Base-by-base conservation (phyloP, 2,113 vertebrate genomes). In the Pollimyrus isidori region DNA sequence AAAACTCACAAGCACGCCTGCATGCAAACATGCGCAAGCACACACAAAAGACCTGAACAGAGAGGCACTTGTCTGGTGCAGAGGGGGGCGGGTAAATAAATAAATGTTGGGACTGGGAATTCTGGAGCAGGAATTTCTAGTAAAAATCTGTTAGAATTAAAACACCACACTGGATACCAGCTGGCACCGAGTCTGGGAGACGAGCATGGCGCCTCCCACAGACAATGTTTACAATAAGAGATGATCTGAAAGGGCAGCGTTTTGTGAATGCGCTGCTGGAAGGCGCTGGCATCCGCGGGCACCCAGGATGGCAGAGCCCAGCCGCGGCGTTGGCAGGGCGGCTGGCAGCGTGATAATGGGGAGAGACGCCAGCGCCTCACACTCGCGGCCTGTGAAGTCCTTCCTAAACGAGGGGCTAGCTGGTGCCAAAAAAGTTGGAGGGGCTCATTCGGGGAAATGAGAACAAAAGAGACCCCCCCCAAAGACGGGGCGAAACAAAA, bases 311-410 rank as follows among this genome's bases (percentile, higher is more conserved):
- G 85, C 26, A 69, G 23, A 26, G 45, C 84, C 89, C 35, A 48
- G 26, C 62, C 42, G 89, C 52, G 62, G n/a, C 21, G 9, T 86
- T 73, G 10, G 90, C 90, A 87, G 85, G 86, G 65, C 65, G 53
- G 46, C 62, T 89, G 80, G 76, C 86, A 89, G 87, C 46, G 17
- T 6, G 69, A 45, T 89, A 86, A 90, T 86, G 90, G 87, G 52
- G 23, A 50, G 7, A 42, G 23, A 76, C 15, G 62, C 73, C 76
- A 69, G 26, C 26, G 7, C 62, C 50, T 88, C 89, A 50, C 87
- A 86, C 15, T 73, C 10, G 26, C 21, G 87, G 84, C 65, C 50
- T 88, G 80, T 46, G 46, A 80, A 90, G 76, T 46, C 87, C 84
- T 83, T 88, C 87, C 26, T 76, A 90, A 26, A 73, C 48, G 26